Evolutionary conservation across 2,113 vertebrate species (phyloP).

Genomic region (Pogona vitticeps): DNA sequence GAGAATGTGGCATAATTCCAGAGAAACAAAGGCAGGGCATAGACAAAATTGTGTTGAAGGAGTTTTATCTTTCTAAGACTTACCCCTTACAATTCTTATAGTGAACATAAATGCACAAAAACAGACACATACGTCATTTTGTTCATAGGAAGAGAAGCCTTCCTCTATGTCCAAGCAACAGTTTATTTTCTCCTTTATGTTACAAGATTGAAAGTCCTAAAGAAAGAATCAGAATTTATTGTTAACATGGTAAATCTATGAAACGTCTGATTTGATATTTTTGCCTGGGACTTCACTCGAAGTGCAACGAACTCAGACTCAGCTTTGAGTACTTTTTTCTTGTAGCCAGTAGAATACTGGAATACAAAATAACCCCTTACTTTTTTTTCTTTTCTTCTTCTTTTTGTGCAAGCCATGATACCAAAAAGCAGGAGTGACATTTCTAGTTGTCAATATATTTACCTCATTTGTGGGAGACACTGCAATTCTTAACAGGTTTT

Average conservation of each 20-base stretch:
- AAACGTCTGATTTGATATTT: not conserved
- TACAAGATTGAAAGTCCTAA: not conserved
- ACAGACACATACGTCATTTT: not conserved
- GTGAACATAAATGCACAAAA: not conserved
- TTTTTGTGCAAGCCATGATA: no score
- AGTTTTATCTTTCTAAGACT: not conserved
- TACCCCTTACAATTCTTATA: not conserved
- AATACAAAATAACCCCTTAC: no score
- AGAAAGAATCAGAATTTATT: not conserved
- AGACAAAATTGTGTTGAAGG: not conserved
- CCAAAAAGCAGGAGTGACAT: no score
- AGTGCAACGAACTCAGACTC: not conserved
- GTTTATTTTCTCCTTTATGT: not conserved
- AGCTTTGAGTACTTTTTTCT: no score
- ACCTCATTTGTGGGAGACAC: no score
- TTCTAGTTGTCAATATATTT: no score
- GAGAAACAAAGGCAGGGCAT: not conserved
- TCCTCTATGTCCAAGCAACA: not conserved
- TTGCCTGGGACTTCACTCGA: not conserved
- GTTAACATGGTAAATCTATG: not conserved
- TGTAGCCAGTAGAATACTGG: no score
- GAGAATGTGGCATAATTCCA: not conserved
- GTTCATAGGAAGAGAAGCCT: not conserved
- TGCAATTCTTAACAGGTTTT: no score
- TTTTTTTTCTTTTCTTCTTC: no score